Evolutionary conservation across 2,888 invertebrate genomes (phyloP), one percentile per base, ranked within the genome.

Genomic region (Cordilura impudica): DNA sequence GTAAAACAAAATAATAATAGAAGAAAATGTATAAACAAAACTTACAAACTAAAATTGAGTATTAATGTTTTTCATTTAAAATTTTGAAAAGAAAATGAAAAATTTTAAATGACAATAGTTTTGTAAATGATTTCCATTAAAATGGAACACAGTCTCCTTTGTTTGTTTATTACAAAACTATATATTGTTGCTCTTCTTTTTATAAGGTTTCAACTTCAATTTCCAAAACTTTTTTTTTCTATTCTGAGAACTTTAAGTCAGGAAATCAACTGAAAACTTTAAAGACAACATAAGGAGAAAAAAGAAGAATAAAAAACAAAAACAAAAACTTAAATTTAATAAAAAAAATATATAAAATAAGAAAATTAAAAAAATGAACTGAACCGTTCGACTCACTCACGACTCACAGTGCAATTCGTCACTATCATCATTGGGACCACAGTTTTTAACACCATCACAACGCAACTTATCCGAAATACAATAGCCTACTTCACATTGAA

Each of bases 401-500:
- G 90, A 90, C 90, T 90, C 90, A 90, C 90, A 90, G 88, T 90
- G 89, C 89, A 90, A 88, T 90, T 90, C 90, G 88, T 90, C 90
- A 88, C 90, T 89, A 86, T 90, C 89, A 82, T 90, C 90, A 78
- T 87, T 89, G 82, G 90, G 90, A 82, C 90, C 90, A 84, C 99
- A 98, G 91, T 98, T 97, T 87, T 93, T 93, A 82, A 94, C 91
- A 81, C 92, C 91, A 89, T 96, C 95, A 91, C 96, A 97, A 79
- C 93, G 92, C 82, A 96, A 91, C 83, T 93, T 92, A 80, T 93
- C 92, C 72, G 94, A 93, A 87, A 97, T 96, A 91, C 97, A 97
- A 87, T 94, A 95, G 84, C 93, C 93, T 84, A 92, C 94, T 85
- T 91, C 92, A 88, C 96, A 96, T 83, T 93, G 92, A 89, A 95